phyloP scores from a whole-genome alignment of 2,797 vertebrate species.

The Pterois miles region DNA sequence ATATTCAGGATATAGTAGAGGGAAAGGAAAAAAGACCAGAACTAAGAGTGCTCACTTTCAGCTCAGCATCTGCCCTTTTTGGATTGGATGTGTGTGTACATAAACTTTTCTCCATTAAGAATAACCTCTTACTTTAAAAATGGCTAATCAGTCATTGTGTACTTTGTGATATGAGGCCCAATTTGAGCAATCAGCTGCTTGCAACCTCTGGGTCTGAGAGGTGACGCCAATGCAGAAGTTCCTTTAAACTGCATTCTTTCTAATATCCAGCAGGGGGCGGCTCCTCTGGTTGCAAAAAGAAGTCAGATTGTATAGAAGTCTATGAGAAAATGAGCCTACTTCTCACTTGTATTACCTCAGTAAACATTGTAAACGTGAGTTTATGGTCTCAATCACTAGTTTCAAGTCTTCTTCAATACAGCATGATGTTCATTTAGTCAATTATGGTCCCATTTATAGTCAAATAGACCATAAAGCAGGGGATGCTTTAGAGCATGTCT shows the following conservation, averaged over 20 bases:
- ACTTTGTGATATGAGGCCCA: neutral
- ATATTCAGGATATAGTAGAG: neutral
- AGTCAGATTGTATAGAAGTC: too few species aligned
- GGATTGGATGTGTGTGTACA: neutral
- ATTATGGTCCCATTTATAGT: neutral
- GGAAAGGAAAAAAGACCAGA: neutral
- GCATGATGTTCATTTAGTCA: neutral
- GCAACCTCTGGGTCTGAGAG: accelerated
- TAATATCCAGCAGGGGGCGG: neutral
- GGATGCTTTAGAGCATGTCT: accelerated
- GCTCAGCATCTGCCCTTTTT: neutral
- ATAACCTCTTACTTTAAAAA: neutral
- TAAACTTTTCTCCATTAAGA: neutral
- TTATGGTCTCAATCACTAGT: neutral
- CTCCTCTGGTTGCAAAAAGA: neutral
- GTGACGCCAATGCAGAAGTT: neutral
- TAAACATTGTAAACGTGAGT: neutral
- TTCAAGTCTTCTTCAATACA: neutral
- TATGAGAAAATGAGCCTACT: too few species aligned
- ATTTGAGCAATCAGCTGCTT: neutral
- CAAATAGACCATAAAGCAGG: neutral
- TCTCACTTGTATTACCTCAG: too few species aligned
- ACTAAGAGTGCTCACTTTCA: neutral
- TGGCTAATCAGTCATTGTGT: neutral
- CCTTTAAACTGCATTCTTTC: neutral